Evolutionary conservation across 2,797 vertebrate species (phyloP), one percentile per base, ranked within the genome.

Genomic region (Dermochelys coriacea): DNA sequence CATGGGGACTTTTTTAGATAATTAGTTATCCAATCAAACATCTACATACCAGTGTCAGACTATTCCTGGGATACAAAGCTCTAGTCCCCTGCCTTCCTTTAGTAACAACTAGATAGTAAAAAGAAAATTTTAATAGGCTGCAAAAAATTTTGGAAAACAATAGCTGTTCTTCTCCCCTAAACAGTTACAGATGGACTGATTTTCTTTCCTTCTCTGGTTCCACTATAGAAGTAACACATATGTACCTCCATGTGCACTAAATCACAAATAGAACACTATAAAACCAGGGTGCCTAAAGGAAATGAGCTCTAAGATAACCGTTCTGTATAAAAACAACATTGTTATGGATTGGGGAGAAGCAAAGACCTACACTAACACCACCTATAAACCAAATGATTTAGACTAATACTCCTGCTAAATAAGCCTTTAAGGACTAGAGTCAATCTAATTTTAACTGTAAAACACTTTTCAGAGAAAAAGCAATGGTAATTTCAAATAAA

Each of bases 101-200:
- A 51, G 82, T 91, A 86, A 93, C 71, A 97, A 92, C 27, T 54
- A 97, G 84, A 86, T 87, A 84, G 51, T 82, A 93, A 93, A 91
- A 94, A 93, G 86, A 86, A 92, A 94, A 96, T 78, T 93, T 96
- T 78, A 52, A 89, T 2, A 89, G 55, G 77, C 78, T 92, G 80
- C 90, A 95, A 96, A 94, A 64, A 84, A 19, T 55, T 3, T 47
- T 95, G 91, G 84, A 92, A 96, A 95, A 96, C 47, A 97, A 96
- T 85, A 92, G 93, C 25, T 96, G 15, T 29, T 51, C 86, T 97
- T 91, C 87, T 57, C 68, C 71, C 91, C 84, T 89, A 94, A 96
- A 94, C 95, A 82, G 86, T 88, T 96, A 75, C 93, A 91, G 94
- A 97, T 94, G 90, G 79, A 87, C 84, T 90, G 50, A 84, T 34